These are phyloP conservation scores for Dolichallabes microphthalmus DNA, from an alignment of 2,113 vertebrate species.

Conservation along the genomic window DNA sequence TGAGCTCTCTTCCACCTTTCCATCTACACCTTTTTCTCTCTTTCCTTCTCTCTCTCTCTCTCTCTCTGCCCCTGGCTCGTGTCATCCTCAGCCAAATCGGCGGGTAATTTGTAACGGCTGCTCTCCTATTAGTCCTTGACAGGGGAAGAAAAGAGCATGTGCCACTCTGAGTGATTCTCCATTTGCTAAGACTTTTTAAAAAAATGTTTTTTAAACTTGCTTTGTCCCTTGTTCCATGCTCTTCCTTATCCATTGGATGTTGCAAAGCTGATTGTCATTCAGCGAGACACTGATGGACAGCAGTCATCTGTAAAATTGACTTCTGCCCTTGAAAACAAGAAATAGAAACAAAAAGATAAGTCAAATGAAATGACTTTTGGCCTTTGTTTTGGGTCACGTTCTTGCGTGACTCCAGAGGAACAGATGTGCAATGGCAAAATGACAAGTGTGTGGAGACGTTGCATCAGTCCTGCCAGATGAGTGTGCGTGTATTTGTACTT, in stretches of 20 bases:
- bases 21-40: constrained; percentile 45
- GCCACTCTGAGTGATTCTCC: constrained; percentile 68
- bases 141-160: constrained; percentile 56
- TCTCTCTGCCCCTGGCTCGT: constrained; percentile 23
- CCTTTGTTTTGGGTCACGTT: background rate
- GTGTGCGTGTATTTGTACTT: constrained; percentile 31
- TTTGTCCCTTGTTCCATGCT: constrained; percentile 32
- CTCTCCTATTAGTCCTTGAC: constrained; percentile 71
- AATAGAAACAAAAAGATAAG: constrained; percentile 61
- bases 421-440: constrained; percentile 24
- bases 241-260: constrained; percentile 49
- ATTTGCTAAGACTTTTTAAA: constrained; percentile 60
- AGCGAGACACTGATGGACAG: constrained; percentile 66
- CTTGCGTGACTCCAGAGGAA: background rate
- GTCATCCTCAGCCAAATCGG: constrained; percentile 65
- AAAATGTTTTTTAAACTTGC: background rate
- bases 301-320: constrained; percentile 78
- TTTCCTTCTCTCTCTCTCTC: constrained; percentile 53
- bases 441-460: constrained; percentile 44
- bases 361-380: constrained; percentile 63
- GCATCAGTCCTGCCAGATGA: constrained; percentile 40
- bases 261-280: constrained; percentile 67
- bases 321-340: constrained; percentile 57
- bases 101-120: constrained; percentile 70
- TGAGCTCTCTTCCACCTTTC: constrained; percentile 26